These are phyloP conservation scores for Gobius niger DNA, from an alignment of 2,113 vertebrate species.

Conservation along the genomic window DNA sequence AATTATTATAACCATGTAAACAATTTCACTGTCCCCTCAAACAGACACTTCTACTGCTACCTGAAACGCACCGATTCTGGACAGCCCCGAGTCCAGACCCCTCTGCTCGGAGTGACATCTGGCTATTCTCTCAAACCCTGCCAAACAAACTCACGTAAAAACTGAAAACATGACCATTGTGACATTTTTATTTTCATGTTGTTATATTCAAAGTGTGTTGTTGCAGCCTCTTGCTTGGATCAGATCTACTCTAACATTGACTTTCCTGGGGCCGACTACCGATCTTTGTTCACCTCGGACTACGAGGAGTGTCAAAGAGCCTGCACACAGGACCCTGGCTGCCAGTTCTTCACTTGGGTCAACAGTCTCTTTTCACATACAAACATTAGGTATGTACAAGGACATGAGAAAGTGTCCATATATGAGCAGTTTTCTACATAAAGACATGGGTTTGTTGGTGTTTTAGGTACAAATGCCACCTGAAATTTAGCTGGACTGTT, in stretches of 20 bases:
- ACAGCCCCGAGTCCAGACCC: background rate
- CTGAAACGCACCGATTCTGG: slow-evolving; percentile 51
- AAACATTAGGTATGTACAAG: slow-evolving; percentile 11
- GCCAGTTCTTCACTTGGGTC: slow-evolving; percentile 63
- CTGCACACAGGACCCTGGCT: slow-evolving; percentile 63
- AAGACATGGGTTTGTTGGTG: background rate
- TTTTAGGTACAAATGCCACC: slow-evolving; percentile 58
- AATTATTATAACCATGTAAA: too few relatives aligned
- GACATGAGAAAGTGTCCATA: background rate
- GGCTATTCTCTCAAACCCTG: slow-evolving; percentile 64
- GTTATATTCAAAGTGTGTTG: background rate
- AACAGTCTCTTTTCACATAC: accelerated
- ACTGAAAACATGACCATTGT: background rate
- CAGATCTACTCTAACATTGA: slow-evolving; percentile 50
- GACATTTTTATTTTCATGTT: background rate
- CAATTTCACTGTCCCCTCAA: background rate
- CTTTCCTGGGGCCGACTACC: slow-evolving; percentile 57
- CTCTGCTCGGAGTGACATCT: slow-evolving; percentile 53
- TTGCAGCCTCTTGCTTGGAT: slow-evolving; percentile 36
- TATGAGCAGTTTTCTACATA: background rate
- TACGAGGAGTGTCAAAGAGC: slow-evolving; percentile 58
- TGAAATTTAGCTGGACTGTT: slow-evolving; percentile 58
- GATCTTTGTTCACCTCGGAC: slow-evolving; percentile 37
- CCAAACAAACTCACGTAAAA: background rate
- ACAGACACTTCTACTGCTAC: slow-evolving; percentile 63